Evolutionary conservation across 2,113 vertebrate genomes (phyloP).

Genomic region (Phyllostomus discolor): DNA sequence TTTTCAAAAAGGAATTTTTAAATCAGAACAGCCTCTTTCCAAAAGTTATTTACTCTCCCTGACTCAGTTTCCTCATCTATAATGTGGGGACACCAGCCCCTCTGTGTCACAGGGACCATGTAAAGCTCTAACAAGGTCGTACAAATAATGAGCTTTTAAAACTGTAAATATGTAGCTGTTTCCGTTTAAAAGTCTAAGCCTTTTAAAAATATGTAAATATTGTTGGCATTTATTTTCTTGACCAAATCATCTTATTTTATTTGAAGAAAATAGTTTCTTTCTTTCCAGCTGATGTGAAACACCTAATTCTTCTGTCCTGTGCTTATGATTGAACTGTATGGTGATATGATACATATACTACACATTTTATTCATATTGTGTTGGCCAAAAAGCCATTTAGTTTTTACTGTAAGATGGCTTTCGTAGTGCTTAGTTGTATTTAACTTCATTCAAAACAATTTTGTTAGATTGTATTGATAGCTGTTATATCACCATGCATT

Average conservation of each 20-base stretch:
- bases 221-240: neutral
- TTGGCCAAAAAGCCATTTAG: too few species aligned
- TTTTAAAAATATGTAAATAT: slow-evolving; percentile 12
- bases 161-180: neutral
- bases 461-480: too few species aligned
- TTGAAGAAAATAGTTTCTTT: neutral
- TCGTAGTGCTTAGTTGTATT: too few species aligned
- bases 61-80: neutral
- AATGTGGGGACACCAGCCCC: neutral
- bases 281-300: neutral
- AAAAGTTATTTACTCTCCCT: neutral
- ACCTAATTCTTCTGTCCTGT: neutral
- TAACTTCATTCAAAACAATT: too few species aligned
- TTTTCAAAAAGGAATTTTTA: neutral
- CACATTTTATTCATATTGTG: neutral
- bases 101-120: neutral
- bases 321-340: neutral
- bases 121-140: neutral
- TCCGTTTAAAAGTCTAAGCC: slow-evolving; percentile 21
- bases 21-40: neutral
- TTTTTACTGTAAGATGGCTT: too few species aligned
- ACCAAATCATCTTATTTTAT: slow-evolving; percentile 23
- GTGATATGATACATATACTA: neutral
- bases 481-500: too few species aligned
- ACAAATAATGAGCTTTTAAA: neutral